Conservation (phyloP, 2,113 vertebrate genomes). For the Hippocampus comes region DNA sequence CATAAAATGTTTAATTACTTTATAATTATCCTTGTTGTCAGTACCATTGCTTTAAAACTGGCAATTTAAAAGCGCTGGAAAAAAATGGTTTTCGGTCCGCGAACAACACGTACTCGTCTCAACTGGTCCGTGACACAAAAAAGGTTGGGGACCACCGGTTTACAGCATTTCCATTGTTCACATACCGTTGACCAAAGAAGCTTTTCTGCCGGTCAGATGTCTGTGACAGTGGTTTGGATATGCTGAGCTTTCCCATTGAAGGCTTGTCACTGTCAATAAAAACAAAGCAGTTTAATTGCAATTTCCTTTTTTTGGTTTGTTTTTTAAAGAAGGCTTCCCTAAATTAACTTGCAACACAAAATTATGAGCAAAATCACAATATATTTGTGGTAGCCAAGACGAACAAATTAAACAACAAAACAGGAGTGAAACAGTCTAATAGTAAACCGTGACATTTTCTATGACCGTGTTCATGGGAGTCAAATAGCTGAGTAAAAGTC, state of each 20-base stretch:
- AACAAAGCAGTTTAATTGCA: background rate
- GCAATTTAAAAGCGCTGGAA: too few relatives aligned
- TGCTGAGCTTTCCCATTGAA: conserved; percentile 81
- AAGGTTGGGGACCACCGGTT: background rate
- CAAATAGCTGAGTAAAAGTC: too few relatives aligned
- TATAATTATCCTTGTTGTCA: too few relatives aligned
- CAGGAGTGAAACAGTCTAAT: background rate
- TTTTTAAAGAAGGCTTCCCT: background rate
- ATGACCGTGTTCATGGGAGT: too few relatives aligned
- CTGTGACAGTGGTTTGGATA: conserved; percentile 74
- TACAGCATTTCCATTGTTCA: conserved; percentile 33
- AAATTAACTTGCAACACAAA: background rate
- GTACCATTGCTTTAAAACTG: too few relatives aligned
- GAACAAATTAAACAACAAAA: background rate
- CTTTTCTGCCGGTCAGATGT: conserved; percentile 85
- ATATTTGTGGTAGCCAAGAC: background rate
- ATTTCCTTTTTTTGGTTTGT: background rate
- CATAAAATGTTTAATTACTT: too few relatives aligned
- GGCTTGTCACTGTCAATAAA: conserved; percentile 76
- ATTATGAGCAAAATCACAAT: background rate
- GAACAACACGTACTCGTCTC: too few relatives aligned
- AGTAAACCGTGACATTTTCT: background rate
- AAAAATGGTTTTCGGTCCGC: too few relatives aligned
- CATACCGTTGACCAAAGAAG: conserved; percentile 80
- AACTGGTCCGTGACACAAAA: too few relatives aligned